Evolutionary conservation across 2,113 vertebrate species (phyloP), one percentile per base, ranked within the genome.

Genomic region (Calyptommatus sinebrachiatus): DNA sequence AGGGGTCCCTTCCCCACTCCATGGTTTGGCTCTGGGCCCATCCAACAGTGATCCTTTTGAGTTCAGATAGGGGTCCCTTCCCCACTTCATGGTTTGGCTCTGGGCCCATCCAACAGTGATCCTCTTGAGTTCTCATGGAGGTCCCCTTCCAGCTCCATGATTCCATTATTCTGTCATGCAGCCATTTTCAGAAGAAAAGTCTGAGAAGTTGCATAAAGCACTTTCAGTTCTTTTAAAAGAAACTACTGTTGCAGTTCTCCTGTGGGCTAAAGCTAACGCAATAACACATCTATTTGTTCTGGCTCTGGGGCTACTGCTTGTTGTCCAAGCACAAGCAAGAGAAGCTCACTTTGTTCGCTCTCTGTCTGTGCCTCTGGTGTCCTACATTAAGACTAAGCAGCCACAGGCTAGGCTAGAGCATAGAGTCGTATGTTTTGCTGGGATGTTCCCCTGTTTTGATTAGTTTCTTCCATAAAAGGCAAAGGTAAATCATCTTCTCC

Each of bases 401-500:
- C 89, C 82, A 80, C 62, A 65, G 88, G 87, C 75, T 89, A 62
- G 84, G 79, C 91, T 84, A 83, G 85, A 85, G 88, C 79, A 69
- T 66, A 71, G 78, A 82, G 91, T 70, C 87, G 74, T 87, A 82
- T 72, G 79, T 86, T 90, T 88, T 85, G n/a, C 82, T 87, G 3
- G 78, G 81, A 86, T 80, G 78, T 86, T 86, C 71, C 76, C 79
- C 69, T 85, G 80, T 88, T 89, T 90, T 87, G 83, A 82, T 35
- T 41, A 35, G 53, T 10, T 86, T 83, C 85, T 90, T 82, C 86
- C 89, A 78, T 86, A 89, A 88, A 88, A 86, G 88, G 88, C 84
- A 88, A 90, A 77, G 84, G 86, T 86, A 90, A 88, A 88, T 85
- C 87, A 84, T 83, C 77, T 88, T 88, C 81, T 78, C 76, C 73